phyloP scores from a whole-genome alignment of 1,140 invertebrate genomes.

The Apis mellifera region Amel_HAv3.1 CM009936.2:11032501-11033000 shows the following conservation, averaged over 20 bases:
- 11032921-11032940: slow-evolving; percentile 82
- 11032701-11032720: slow-evolving; percentile 45
- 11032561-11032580: slow-evolving; percentile 30
- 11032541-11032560: slow-evolving; percentile 3
- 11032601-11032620: slow-evolving; percentile 33
- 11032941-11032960: slow-evolving; percentile 80
- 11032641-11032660: slow-evolving; percentile 46
- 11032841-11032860: slow-evolving; percentile 68
- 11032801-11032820: slow-evolving; percentile 30
- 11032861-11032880: slow-evolving; percentile 54
- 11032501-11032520: slow-evolving; percentile 2
- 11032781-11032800: slow-evolving; percentile 36
- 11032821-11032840: slow-evolving; percentile 43
- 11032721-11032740: slow-evolving; percentile 58
- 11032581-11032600: slow-evolving; percentile 40
- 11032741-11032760: slow-evolving; percentile 33
- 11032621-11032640: slow-evolving; percentile 41
- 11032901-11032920: slow-evolving; percentile 69
- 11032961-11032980: slow-evolving; percentile 81
- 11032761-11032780: slow-evolving; percentile 73
- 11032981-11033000: slow-evolving; percentile 78
- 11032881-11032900: slow-evolving; percentile 24
- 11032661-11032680: slow-evolving; percentile 5
- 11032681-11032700: neutral
- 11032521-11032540: slow-evolving; percentile 39